Evolutionary conservation across 2,888 invertebrate species (phyloP).

Genomic region (Calliphora vomitoria): DNA sequence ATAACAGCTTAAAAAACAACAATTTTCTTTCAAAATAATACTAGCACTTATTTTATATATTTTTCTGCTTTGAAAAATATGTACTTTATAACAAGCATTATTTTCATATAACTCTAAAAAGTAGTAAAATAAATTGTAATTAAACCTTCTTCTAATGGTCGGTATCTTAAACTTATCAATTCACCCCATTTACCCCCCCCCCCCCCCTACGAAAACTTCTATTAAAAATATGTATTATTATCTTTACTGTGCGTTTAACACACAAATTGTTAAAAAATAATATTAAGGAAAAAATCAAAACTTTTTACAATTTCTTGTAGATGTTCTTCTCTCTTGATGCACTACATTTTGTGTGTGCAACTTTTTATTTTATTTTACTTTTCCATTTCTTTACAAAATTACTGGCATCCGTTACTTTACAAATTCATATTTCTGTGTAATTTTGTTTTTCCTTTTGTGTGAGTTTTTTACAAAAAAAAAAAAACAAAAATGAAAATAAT

Average conservation of each 20-base stretch:
- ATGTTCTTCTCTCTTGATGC: neutral
- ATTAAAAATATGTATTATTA: neutral
- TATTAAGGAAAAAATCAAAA: neutral
- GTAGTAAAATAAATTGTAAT: no score
- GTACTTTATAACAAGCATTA: no score
- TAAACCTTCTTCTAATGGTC: no score
- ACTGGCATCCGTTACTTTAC: neutral
- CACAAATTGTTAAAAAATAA: neutral
- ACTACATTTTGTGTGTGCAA: neutral
- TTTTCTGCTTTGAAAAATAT: no score
- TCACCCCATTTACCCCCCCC: neutral
- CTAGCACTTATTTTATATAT: no score
- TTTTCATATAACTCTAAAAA: no score
- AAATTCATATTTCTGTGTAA: neutral
- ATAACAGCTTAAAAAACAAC: no score
- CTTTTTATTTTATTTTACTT: neutral
- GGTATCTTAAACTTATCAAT: neutral
- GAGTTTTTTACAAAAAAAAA: neutral
- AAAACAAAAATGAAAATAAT: neutral
- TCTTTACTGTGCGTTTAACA: neutral
- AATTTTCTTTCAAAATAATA: no score
- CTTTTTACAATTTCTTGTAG: neutral
- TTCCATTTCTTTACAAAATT: neutral
- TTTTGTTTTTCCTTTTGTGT: conserved; percentile 10
- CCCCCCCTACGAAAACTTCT: neutral